Conservation (phyloP, 1,140 invertebrate genomes). For the Drosophila fuyamai region DNA sequence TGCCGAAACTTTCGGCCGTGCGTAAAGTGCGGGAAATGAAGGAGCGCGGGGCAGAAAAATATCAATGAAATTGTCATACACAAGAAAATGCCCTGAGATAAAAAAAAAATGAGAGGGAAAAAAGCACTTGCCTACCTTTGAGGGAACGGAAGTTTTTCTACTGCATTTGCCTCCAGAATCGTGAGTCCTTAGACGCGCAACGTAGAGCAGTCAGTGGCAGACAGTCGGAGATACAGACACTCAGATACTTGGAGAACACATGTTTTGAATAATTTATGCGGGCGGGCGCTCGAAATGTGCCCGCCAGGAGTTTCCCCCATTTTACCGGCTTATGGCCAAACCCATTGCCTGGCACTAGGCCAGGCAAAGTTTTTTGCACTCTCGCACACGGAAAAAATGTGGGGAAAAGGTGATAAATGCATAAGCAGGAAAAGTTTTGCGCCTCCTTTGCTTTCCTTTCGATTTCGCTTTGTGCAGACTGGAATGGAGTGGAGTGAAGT, state of each 20-base stretch:
- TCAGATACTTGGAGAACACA: conserved; percentile 69
- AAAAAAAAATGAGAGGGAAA: conserved; percentile 29
- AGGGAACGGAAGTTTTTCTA: conserved; percentile 54
- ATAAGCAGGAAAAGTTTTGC: conserved; percentile 79
- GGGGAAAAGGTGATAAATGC: conserved; percentile 76
- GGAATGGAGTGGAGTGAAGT: conserved; percentile 16
- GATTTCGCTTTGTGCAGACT: conserved; percentile 23
- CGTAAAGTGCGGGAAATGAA: conserved; percentile 35
- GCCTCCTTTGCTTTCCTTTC: conserved; percentile 44
- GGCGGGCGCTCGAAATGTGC: conserved; percentile 76
- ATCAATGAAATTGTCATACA: conserved; percentile 81
- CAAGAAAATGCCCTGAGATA: conserved; percentile 68
- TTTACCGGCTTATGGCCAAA: conserved; percentile 13
- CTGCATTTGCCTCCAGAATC: conserved; percentile 58
- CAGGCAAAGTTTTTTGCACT: conserved; percentile 72
- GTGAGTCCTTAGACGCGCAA: conserved; percentile 10
- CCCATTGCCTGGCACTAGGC: conserved; percentile 64
- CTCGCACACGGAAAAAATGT: conserved; percentile 2
- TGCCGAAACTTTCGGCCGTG: conserved; percentile 73
- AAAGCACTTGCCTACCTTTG: conserved; percentile 66
- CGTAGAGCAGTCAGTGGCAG: conserved; percentile 61
- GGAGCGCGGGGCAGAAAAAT: conserved; percentile 31
- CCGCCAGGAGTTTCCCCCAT: conserved; percentile 67
- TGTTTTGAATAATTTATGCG: conserved; percentile 84
- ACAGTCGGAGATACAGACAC: conserved; percentile 45